phyloP scores from a whole-genome alignment of 2,888 invertebrate species.

The Drepana falcataria region DNA sequence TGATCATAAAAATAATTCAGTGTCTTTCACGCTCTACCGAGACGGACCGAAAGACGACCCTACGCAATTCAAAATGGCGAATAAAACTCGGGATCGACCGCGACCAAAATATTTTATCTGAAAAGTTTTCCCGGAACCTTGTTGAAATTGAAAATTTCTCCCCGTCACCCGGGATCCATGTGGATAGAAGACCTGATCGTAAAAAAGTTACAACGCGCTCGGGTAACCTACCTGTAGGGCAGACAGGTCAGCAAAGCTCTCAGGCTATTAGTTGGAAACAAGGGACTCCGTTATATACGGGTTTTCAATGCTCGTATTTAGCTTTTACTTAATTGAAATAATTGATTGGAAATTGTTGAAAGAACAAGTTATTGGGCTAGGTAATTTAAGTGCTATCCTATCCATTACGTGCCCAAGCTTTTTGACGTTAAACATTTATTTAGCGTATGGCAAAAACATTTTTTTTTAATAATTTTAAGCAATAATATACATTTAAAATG shows the following conservation, averaged over 20 bases:
- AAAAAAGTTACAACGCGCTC: constrained; percentile 39
- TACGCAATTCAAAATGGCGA: constrained; percentile 28
- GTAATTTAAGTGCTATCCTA: too few relatives aligned
- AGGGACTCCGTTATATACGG: not conserved
- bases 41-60: constrained; percentile 9
- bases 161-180: constrained; percentile 37
- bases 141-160: constrained; percentile 64
- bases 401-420: too few relatives aligned
- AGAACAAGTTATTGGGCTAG: too few relatives aligned
- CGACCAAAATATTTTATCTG: constrained; percentile 54
- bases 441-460: too few relatives aligned
- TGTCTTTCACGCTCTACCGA: not conserved
- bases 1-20: not conserved
- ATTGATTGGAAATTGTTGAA: not conserved
- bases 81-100: constrained; percentile 38
- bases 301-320: not conserved
- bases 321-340: too few relatives aligned
- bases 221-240: not conserved
- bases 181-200: constrained; percentile 66
- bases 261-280: not conserved
- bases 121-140: constrained; percentile 47
- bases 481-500: too few relatives aligned
- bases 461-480: too few relatives aligned
- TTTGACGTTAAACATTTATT: too few relatives aligned
- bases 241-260: not conserved